Conservation (phyloP, 2,797 vertebrate species). For the Sphenopsis melanotis region DNA sequence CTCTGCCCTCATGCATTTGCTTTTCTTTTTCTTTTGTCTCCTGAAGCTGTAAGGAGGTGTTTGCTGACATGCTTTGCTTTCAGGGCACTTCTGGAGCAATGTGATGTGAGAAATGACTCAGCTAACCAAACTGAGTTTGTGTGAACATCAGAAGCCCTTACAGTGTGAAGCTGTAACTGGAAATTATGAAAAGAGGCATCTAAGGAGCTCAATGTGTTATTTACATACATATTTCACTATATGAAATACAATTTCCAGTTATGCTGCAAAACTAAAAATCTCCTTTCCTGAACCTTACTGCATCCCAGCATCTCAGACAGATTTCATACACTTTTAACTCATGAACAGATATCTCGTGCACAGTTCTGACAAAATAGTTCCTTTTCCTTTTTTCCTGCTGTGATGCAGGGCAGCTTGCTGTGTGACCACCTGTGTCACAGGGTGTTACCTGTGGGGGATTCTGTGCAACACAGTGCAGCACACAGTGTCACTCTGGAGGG, state of each 20-base stretch:
- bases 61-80: constrained; percentile 25
- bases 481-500: background rate
- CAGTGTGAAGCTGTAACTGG: background rate
- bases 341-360: background rate
- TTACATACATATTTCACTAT: background rate
- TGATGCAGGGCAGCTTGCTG: background rate
- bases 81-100: background rate
- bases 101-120: background rate
- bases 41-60: constrained; percentile 17
- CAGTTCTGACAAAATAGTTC: background rate
- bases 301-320: background rate
- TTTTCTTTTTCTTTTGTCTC: constrained; percentile 18
- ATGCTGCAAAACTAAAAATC: background rate
- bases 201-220: background rate
- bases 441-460: background rate
- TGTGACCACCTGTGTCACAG: background rate
- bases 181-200: background rate
- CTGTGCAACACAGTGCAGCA: accelerated
- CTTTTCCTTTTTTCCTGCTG: background rate
- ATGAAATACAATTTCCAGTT: background rate
- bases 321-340: background rate
- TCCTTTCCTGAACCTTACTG: background rate
- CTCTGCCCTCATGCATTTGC: background rate
- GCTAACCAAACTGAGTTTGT: background rate
- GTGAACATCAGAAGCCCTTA: background rate